These are phyloP conservation scores for Bettongia penicillata DNA, from an alignment of 2,113 vertebrate species.

Conservation along the genomic window DNA sequence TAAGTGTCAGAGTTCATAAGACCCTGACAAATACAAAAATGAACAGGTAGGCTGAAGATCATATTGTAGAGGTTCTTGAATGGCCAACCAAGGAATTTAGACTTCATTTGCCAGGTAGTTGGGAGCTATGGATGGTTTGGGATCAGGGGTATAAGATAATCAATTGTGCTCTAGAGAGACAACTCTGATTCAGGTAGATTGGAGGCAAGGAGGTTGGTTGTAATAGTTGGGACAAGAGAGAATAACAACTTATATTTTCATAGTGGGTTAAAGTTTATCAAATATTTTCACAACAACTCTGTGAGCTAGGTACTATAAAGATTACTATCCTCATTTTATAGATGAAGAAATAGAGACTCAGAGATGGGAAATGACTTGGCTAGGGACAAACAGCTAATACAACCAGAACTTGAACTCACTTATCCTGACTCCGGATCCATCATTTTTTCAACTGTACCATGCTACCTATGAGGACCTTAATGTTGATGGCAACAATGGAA, in stretches of 20 bases:
- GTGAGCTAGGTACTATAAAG: neutral
- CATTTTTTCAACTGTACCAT: neutral
- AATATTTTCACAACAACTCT: neutral
- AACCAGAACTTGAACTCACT: neutral
- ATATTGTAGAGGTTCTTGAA: neutral
- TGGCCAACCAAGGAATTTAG: neutral
- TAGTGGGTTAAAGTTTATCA: neutral
- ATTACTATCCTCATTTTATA: neutral
- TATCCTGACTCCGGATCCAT: neutral
- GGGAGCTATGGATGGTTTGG: neutral
- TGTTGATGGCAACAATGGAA: neutral
- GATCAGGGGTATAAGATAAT: neutral
- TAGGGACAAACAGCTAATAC: neutral
- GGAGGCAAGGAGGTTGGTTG: neutral
- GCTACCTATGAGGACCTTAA: neutral
- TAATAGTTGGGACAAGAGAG: neutral
- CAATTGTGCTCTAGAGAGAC: neutral
- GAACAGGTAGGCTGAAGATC: neutral
- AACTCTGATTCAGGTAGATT: neutral
- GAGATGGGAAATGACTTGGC: neutral
- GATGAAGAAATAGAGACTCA: neutral
- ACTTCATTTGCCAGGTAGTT: neutral
- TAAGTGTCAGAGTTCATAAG: neutral
- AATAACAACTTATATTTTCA: neutral
- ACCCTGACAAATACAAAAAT: neutral